Conservation (phyloP, 2,113 vertebrate genomes). For the Athene noctua region DNA sequence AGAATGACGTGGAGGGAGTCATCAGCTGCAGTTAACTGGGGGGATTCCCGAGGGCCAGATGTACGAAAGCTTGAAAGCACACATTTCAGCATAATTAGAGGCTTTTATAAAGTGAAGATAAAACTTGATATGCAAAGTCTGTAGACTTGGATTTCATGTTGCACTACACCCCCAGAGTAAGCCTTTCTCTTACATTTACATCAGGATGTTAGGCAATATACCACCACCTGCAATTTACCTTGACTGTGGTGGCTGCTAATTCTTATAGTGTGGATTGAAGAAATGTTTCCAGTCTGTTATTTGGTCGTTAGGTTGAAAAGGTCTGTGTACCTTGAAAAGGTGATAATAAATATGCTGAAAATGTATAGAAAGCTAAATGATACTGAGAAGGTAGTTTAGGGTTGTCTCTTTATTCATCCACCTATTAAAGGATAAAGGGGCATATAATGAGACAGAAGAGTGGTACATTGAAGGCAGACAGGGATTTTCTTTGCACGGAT, state of each 20-base stretch:
- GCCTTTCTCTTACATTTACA: not conserved
- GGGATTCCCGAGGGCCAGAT: not conserved
- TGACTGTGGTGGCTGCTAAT: not conserved
- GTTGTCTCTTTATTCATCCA: not conserved
- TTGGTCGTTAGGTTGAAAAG: not conserved
- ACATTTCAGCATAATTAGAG: slow-evolving; percentile 17
- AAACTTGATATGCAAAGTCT: not conserved
- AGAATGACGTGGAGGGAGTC: not conserved
- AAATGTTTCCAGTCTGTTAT: not conserved
- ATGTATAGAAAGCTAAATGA: not conserved
- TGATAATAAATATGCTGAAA: not conserved
- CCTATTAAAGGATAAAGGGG: not conserved
- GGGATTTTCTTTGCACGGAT: not conserved
- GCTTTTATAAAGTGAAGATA: not conserved
- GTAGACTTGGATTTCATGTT: not conserved
- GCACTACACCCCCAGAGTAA: not conserved
- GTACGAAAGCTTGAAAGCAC: not conserved
- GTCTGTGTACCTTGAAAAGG: not conserved
- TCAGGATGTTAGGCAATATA: not conserved
- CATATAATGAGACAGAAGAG: not conserved
- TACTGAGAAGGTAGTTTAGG: not conserved
- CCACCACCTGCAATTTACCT: not conserved
- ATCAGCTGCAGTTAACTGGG: not conserved
- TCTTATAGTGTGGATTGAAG: not conserved
- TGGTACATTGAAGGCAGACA: not conserved